Evolutionary conservation across 2,797 vertebrate species (phyloP).

Genomic region (Urosaurus nigricauda): DNA sequence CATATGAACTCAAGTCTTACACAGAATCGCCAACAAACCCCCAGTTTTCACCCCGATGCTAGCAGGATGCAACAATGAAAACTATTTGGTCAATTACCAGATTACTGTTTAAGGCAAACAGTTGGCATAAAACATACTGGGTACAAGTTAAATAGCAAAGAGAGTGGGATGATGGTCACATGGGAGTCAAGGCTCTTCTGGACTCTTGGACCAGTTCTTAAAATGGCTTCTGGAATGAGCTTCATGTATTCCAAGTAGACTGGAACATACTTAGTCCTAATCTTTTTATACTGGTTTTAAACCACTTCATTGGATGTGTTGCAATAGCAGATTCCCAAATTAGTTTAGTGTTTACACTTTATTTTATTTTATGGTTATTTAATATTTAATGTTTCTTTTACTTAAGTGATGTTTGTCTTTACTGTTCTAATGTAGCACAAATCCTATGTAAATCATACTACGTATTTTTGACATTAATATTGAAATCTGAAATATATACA

Average conservation of each 20-base stretch:
- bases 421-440: conserved; percentile 98
- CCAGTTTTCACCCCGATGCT: conserved; percentile 94
- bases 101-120: conserved; percentile 63
- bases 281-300: conserved; percentile 94
- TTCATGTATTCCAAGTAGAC: conserved; percentile 92
- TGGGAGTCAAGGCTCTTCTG: conserved; percentile 65
- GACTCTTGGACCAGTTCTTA: conserved; percentile 85
- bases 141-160: conserved; percentile 64
- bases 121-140: conserved; percentile 56
- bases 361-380: conserved; percentile 95
- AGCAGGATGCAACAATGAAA: conserved; percentile 72
- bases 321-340: conserved; percentile 91
- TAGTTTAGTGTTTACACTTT: conserved; percentile 99
- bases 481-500: conserved; percentile 98
- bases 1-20: conserved; percentile 98
- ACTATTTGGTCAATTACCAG: conserved; percentile 60
- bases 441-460: conserved; percentile 96
- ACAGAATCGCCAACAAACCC: conserved; percentile 96
- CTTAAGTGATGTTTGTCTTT: conserved; percentile 95
- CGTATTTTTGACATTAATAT: conserved; percentile 99
- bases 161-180: conserved; percentile 60
- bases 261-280: conserved; percentile 92
- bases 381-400: conserved; percentile 99
- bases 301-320: conserved; percentile 98
- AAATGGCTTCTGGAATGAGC: conserved; percentile 85